Conservation (phyloP, 2,113 vertebrate genomes). For the Callospermophilus lateralis region DNA sequence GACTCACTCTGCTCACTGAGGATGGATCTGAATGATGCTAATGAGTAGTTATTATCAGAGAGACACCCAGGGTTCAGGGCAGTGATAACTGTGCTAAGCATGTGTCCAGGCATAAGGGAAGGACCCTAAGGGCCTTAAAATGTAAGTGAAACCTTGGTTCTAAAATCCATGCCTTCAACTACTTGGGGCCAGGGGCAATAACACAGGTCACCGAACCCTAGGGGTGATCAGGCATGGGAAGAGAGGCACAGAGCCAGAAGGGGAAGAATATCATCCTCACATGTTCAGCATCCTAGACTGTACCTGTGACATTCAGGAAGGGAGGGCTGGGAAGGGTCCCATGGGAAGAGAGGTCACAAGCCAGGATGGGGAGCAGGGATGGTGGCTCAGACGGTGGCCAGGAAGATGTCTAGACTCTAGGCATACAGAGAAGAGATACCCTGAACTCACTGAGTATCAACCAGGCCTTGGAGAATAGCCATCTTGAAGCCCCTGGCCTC, state of each 20-base stretch:
- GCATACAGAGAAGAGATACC: not conserved
- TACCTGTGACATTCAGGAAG: not conserved
- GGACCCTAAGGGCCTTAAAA: not conserved
- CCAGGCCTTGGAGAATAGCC: not conserved
- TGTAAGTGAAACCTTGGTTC: not conserved
- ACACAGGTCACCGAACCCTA: not conserved
- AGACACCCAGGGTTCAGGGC: not conserved
- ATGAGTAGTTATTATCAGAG: not conserved
- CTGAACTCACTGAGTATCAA: not conserved
- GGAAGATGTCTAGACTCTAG: constrained; percentile 36
- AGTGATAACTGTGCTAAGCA: not conserved
- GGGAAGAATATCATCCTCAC: not conserved
- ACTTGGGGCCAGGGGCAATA: not conserved
- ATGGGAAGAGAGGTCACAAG: not conserved
- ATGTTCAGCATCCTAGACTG: not conserved
- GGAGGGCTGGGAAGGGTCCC: not conserved
- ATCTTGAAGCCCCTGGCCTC: not conserved
- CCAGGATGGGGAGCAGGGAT: not conserved
- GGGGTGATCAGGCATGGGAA: not conserved
- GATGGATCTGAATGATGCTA: not conserved
- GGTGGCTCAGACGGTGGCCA: constrained; percentile 19
- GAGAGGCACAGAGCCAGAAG: not conserved
- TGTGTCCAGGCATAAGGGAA: not conserved
- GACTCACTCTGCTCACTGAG: not conserved
- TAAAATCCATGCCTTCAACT: not conserved